Conservation (phyloP, 2,797 vertebrate genomes). For the Sebastes itinus region DNA sequence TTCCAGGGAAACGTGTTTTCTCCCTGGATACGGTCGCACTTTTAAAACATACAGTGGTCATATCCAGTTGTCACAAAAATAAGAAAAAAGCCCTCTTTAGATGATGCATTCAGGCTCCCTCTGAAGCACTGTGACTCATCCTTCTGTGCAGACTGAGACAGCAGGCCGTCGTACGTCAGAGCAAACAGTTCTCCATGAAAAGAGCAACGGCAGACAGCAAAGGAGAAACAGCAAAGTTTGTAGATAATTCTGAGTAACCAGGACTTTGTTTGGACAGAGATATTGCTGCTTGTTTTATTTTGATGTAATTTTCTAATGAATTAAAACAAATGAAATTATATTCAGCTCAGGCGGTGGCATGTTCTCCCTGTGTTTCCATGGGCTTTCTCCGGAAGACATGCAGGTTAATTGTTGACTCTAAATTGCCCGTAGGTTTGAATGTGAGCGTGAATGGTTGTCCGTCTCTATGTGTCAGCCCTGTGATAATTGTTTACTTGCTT, state of each 20-base stretch:
- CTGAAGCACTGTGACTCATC: constrained; percentile 2
- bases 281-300: not conserved
- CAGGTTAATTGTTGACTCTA: no score
- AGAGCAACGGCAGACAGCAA: not conserved
- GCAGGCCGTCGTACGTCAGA: not conserved
- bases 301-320: not conserved
- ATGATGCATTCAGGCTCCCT: not conserved
- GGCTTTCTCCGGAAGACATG: no score
- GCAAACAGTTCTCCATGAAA: not conserved
- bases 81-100: not conserved
- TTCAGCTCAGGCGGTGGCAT: not conserved
- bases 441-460: no score
- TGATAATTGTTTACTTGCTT: no score
- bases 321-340: not conserved
- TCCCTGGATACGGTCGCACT: no score
- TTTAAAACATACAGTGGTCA: not conserved
- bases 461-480: no score
- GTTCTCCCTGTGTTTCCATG: no score
- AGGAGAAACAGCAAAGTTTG: not conserved
- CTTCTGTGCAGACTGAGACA: not conserved
- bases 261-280: not conserved
- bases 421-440: no score
- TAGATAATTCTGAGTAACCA: not conserved
- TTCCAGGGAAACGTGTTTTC: no score
- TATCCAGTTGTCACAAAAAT: not conserved